Conservation (phyloP, 2,797 vertebrate species). For the Hippoglossus hippoglossus region DNA sequence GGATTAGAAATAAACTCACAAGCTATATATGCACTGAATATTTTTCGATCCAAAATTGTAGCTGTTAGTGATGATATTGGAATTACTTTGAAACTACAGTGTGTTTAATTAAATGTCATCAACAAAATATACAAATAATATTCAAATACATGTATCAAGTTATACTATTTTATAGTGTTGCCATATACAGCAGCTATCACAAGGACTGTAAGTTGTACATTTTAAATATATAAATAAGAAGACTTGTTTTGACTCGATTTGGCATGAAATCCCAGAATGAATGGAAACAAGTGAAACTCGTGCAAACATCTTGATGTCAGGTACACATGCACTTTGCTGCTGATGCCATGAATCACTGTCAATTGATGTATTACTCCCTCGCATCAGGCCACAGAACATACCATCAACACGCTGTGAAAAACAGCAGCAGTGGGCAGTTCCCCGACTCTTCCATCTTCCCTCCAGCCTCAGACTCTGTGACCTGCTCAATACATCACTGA, state of each 20-base stretch:
- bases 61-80: too few species aligned
- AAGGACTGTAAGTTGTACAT: neutral
- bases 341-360: conserved; percentile 45
- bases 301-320: conserved; percentile 8
- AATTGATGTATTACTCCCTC: conserved; percentile 27
- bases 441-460: conserved; percentile 8
- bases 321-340: conserved; percentile 35
- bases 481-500: conserved; percentile 50
- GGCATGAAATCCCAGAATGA: neutral
- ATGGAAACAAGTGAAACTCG: neutral
- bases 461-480: conserved; percentile 37
- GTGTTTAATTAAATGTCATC: too few species aligned
- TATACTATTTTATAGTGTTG: too few species aligned
- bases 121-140: too few species aligned
- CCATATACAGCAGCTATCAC: too few species aligned
- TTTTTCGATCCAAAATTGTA: too few species aligned
- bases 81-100: too few species aligned
- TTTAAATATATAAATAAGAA: neutral
- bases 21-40: too few species aligned
- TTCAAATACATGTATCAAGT: too few species aligned
- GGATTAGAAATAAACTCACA: too few species aligned
- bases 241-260: too few species aligned
- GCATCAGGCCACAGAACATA: conserved; percentile 53
- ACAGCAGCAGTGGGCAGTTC: conserved; percentile 14
- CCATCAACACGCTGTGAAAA: conserved; percentile 69